A percentile compares a stretch with the other conserved stretches of the same genome.
These are phyloP conservation scores for Galaxias olidus DNA, from an alignment of 2,797 vertebrate genomes.

Conservation along the genomic window DNA sequence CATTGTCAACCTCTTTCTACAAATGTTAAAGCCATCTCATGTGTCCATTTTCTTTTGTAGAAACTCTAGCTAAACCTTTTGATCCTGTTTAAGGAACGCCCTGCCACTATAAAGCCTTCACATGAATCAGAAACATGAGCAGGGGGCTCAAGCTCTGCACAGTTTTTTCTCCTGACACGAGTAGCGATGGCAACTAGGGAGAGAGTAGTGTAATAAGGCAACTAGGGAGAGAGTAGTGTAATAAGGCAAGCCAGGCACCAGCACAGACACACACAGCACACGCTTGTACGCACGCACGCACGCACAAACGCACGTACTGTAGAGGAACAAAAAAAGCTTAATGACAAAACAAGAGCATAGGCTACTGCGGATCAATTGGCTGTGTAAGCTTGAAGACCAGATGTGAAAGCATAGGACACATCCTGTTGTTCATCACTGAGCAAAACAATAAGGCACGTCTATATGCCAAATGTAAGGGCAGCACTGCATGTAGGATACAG, in stretches of 20 bases:
- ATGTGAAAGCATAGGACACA: too few species aligned
- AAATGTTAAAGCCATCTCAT: slow-evolving; percentile 85
- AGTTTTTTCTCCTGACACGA: slow-evolving; percentile 55
- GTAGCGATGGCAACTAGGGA: slow-evolving; percentile 31
- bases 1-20: slow-evolving; percentile 83
- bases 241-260: too few species aligned
- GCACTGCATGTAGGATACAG: too few species aligned
- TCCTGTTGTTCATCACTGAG: too few species aligned
- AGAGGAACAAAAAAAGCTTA: too few species aligned
- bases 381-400: too few species aligned
- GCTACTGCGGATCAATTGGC: too few species aligned
- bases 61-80: slow-evolving; percentile 82
- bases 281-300: not conserved
- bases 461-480: too few species aligned
- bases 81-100: slow-evolving; percentile 90
- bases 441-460: too few species aligned
- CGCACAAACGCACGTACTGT: not conserved
- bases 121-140: slow-evolving; percentile 87
- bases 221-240: not conserved
- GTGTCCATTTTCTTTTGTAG: slow-evolving; percentile 93
- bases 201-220: slow-evolving; percentile 13
- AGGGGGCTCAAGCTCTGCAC: slow-evolving; percentile 53
- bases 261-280: not conserved
- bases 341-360: too few species aligned
- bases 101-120: slow-evolving; percentile 86